These are phyloP conservation scores for Helicoverpa assulta DNA, from an alignment of 2,888 invertebrate species.

Conservation along the genomic window DNA sequence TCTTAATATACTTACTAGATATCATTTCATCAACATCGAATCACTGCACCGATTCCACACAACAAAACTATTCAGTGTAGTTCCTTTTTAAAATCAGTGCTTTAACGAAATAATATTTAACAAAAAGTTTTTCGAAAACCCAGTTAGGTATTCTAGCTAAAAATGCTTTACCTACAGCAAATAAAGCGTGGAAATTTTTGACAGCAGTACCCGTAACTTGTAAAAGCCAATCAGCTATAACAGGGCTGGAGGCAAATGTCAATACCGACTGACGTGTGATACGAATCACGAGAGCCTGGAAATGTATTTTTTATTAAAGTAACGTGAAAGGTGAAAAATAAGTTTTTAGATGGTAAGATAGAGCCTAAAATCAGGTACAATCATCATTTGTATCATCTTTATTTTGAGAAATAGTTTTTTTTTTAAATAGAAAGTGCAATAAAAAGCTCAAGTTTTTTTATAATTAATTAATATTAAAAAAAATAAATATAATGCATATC, in stretches of 20 bases:
- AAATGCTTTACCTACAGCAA: slow-evolving; percentile 12
- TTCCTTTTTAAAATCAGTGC: too few species aligned
- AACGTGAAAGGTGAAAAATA: slow-evolving; percentile 44
- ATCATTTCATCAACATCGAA: too few species aligned
- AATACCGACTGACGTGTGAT: slow-evolving; percentile 77
- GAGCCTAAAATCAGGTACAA: background rate
- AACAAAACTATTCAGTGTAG: too few species aligned
- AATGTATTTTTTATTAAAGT: slow-evolving; percentile 76
- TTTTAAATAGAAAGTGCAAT: too few species aligned
- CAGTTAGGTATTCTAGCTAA: slow-evolving; percentile 8
- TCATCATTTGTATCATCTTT: too few species aligned
- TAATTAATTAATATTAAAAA: too few species aligned
- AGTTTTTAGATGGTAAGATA: background rate
- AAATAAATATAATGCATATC: too few species aligned
- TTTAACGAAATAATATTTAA: background rate
- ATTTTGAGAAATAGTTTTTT: too few species aligned
- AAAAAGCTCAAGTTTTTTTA: too few species aligned
- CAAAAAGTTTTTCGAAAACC: slow-evolving; percentile 21
- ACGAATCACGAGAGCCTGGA: slow-evolving; percentile 71
- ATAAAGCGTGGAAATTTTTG: slow-evolving; percentile 32
- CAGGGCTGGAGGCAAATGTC: slow-evolving; percentile 75
- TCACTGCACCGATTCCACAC: too few species aligned
- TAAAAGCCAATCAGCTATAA: slow-evolving; percentile 82
- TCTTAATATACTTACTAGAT: too few species aligned
- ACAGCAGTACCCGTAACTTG: slow-evolving; percentile 78